Evolutionary conservation across 2,888 invertebrate species (phyloP).

Genomic region (Temnothorax rugatulus): DNA sequence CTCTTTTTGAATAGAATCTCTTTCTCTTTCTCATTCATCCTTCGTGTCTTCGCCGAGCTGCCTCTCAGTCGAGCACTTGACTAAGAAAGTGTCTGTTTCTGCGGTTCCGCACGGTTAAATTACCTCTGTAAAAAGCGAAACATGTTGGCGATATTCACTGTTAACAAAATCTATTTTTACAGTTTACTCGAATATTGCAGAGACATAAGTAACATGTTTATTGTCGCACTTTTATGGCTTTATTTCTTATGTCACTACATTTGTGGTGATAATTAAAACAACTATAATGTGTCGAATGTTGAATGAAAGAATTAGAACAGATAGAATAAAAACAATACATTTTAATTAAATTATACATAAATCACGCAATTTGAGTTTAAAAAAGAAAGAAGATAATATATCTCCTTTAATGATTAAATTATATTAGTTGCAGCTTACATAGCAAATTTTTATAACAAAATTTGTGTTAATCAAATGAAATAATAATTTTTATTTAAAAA

Average conservation of each 20-base stretch:
- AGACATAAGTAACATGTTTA: not conserved
- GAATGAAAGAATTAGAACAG: too few relatives aligned
- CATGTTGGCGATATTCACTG: conserved; percentile 2
- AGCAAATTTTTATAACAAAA: not conserved
- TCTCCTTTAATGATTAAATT: not conserved
- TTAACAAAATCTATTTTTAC: not conserved
- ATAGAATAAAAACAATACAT: too few relatives aligned
- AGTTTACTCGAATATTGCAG: not conserved
- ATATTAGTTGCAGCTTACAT: not conserved
- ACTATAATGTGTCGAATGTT: too few relatives aligned
- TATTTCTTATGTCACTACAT: too few relatives aligned
- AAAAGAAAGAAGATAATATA: too few relatives aligned
- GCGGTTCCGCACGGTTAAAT: not conserved
- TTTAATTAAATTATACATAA: too few relatives aligned
- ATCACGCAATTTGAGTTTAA: too few relatives aligned
- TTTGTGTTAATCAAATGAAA: not conserved
- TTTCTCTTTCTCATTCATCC: not conserved
- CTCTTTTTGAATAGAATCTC: not conserved
- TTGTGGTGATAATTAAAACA: too few relatives aligned
- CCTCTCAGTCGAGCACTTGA: not conserved
- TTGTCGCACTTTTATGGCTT: too few relatives aligned
- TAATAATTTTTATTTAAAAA: not conserved
- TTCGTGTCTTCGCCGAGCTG: not conserved
- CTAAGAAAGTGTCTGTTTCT: not conserved
- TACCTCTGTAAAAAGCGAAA: not conserved